These are phyloP conservation scores for Sicus ferrugineus DNA, from an alignment of 2,888 invertebrate species.

Conservation along the genomic window DNA sequence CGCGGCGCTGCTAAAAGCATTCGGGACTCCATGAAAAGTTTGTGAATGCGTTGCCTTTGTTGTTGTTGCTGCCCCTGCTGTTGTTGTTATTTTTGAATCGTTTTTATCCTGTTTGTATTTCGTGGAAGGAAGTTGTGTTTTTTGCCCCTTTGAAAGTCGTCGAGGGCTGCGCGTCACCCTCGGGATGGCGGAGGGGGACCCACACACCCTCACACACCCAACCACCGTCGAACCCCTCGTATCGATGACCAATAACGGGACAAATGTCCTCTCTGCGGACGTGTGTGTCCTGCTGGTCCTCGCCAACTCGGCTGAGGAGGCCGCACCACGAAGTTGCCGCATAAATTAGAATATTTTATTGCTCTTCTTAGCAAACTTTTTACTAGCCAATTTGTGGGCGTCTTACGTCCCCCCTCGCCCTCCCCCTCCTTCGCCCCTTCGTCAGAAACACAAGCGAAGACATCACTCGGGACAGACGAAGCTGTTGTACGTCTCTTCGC, in stretches of 20 bases:
- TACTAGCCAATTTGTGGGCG: neutral
- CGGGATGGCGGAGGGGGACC: too few species aligned
- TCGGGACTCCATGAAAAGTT: neutral
- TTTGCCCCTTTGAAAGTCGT: too few species aligned
- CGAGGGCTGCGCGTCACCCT: too few species aligned
- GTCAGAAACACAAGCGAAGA: too few species aligned
- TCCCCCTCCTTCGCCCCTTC: neutral
- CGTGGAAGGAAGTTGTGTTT: too few species aligned
- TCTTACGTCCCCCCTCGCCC: neutral
- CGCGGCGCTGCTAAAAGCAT: conserved; percentile 6
- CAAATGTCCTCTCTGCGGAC: neutral
- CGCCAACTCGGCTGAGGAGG: neutral
- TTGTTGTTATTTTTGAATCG: too few species aligned
- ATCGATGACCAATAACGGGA: conserved; percentile 21
- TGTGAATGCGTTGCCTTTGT: too few species aligned
- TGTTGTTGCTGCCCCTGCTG: too few species aligned
- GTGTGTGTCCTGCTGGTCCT: neutral
- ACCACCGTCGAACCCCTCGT: neutral
- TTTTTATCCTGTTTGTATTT: too few species aligned
- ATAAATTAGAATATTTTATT: conserved; percentile 30
- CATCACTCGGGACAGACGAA: neutral
- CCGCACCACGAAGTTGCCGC: conserved; percentile 4
- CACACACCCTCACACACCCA: too few species aligned
- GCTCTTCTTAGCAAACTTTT: conserved; percentile 1
- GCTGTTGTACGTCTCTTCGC: neutral